Conservation (phyloP, 1,140 invertebrate genomes). For the Hycleus phaleratus region DNA sequence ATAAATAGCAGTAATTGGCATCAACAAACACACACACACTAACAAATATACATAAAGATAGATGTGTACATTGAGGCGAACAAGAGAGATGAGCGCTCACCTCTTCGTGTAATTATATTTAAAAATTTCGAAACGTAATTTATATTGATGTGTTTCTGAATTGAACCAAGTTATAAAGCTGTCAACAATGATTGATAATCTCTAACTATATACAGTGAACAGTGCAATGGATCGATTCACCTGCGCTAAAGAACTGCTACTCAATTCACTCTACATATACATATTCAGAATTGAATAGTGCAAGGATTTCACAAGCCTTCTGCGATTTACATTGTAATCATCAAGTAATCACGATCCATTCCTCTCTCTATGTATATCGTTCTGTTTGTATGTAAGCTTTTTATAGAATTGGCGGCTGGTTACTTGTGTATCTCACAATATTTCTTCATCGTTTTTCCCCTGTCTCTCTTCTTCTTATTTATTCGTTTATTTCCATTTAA, state of each 20-base stretch:
- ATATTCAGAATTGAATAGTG: neutral
- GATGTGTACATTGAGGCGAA: too few species aligned
- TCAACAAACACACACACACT: conserved; percentile 17
- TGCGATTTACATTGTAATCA: conserved; percentile 21
- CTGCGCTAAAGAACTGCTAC: neutral
- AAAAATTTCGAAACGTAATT: conserved; percentile 28
- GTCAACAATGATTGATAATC: conserved; percentile 28
- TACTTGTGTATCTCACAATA: too few species aligned
- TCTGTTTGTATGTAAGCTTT: too few species aligned
- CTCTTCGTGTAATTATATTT: conserved; percentile 26
- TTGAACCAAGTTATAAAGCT: conserved; percentile 30
- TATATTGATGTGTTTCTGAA: conserved; percentile 29
- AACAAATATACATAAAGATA: too few species aligned
- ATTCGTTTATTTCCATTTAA: too few species aligned
- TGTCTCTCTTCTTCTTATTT: too few species aligned
- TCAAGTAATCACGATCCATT: conserved; percentile 16
- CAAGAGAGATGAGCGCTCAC: conserved; percentile 15
- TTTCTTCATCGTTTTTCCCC: too few species aligned
- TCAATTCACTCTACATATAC: neutral
- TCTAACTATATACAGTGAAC: conserved; percentile 23
- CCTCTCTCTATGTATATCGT: too few species aligned
- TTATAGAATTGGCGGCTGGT: too few species aligned
- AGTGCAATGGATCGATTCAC: conserved; percentile 3
- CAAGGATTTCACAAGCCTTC: conserved; percentile 6
- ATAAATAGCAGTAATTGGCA: conserved; percentile 22